phyloP scores from a whole-genome alignment of 2,113 vertebrate genomes.

The Scomber japonicus region DNA sequence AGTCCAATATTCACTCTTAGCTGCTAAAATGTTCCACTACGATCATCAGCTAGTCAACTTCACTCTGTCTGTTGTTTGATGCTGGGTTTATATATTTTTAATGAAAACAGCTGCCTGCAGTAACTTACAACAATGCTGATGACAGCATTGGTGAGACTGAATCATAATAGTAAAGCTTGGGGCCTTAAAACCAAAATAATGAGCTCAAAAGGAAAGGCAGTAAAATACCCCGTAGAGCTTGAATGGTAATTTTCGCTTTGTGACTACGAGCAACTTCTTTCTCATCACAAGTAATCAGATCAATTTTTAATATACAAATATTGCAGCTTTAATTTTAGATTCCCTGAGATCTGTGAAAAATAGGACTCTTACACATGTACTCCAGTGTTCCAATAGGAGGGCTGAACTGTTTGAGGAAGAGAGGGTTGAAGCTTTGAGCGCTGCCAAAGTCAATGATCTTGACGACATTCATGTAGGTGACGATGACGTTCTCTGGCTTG shows the following conservation, averaged over 20 bases:
- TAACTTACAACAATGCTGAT: too few relatives aligned
- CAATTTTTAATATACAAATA: not conserved
- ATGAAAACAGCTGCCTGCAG: too few relatives aligned
- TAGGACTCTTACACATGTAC: slow-evolving; percentile 92
- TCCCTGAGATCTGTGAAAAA: not conserved
- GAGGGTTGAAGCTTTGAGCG: slow-evolving; percentile 94
- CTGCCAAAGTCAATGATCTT: slow-evolving; percentile 98
- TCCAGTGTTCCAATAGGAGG: slow-evolving; percentile 93
- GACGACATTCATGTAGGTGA: slow-evolving; percentile 91
- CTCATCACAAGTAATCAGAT: not conserved
- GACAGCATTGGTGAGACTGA: too few relatives aligned
- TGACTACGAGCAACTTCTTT: not conserved
- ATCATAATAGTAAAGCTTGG: too few relatives aligned
- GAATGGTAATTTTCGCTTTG: not conserved
- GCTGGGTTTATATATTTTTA: too few relatives aligned
- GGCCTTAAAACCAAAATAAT: too few relatives aligned
- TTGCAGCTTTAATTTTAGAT: not conserved
- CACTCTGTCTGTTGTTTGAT: too few relatives aligned
- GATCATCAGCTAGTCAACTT: too few relatives aligned
- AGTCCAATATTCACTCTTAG: too few relatives aligned
- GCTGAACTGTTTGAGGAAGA: slow-evolving; percentile 91
- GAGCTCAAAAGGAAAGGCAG: not conserved
- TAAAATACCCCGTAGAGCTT: not conserved
- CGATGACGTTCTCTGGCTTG: slow-evolving; percentile 94
- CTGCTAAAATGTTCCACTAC: too few relatives aligned